These are phyloP conservation scores for Sminthurides aquaticus DNA, from an alignment of 2,888 invertebrate genomes.

Conservation along the genomic window DNA sequence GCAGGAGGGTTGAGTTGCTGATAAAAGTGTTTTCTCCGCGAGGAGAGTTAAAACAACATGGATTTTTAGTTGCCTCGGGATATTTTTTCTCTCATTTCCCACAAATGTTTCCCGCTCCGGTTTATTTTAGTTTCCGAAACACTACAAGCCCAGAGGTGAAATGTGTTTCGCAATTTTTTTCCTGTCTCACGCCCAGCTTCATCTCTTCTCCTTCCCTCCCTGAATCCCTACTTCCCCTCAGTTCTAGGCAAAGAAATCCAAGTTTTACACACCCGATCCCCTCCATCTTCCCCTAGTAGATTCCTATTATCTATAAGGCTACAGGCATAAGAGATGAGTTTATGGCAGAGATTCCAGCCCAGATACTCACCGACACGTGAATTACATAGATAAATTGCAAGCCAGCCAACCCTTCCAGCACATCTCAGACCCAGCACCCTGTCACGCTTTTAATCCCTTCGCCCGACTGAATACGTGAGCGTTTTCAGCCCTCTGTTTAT, in stretches of 20 bases:
- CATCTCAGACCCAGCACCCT: background rate
- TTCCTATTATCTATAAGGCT: too few relatives aligned
- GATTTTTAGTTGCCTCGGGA: constrained; percentile 4
- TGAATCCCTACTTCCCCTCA: background rate
- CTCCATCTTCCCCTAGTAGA: too few relatives aligned
- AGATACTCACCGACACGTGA: constrained; percentile 3
- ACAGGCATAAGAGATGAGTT: background rate
- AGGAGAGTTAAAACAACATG: constrained; percentile 5
- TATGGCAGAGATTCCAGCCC: background rate
- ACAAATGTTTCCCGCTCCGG: background rate
- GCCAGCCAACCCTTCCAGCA: background rate
- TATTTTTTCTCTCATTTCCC: constrained; percentile 1
- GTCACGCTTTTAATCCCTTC: background rate
- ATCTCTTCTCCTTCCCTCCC: background rate
- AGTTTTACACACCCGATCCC: background rate
- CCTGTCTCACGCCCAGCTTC: constrained; percentile 1
- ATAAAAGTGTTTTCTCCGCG: constrained; percentile 5
- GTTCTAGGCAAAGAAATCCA: background rate
- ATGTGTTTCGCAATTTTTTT: constrained; percentile 7
- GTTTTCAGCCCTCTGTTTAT: too few relatives aligned
- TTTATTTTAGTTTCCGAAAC: background rate
- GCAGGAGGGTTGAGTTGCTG: background rate
- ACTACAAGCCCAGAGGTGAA: background rate
- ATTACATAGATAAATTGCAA: constrained; percentile 7
- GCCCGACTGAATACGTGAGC: background rate